A percentile compares a stretch with the other conserved stretches of the same genome.
Evolutionary conservation across 2,797 vertebrate species (phyloP).

Genomic region (Lycodopsis pacificus): DNA sequence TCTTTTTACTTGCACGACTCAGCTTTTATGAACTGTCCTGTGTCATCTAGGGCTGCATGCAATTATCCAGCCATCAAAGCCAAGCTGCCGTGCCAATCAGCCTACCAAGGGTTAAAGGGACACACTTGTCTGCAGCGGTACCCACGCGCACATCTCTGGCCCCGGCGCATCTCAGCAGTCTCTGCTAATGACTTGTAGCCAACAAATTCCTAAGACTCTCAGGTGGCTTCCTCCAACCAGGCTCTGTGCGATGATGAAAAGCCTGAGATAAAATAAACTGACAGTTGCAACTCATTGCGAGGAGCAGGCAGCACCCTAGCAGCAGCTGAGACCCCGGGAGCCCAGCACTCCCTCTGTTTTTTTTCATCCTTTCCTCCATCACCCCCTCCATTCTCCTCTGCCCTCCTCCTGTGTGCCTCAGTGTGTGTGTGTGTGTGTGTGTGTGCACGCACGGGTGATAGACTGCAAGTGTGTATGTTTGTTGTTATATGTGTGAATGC

Average conservation of each 20-base stretch:
- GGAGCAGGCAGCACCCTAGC: constrained; percentile 92
- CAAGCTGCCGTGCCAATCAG: constrained; percentile 68
- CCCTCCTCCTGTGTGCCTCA: constrained; percentile 70
- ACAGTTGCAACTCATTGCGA: constrained; percentile 98
- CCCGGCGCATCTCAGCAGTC: constrained; percentile 80
- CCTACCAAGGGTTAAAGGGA: constrained; percentile 80
- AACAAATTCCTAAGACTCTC: constrained; percentile 95
- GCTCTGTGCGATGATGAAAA: constrained; percentile 98
- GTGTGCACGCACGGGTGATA: constrained; percentile 45
- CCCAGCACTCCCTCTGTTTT: constrained; percentile 75
- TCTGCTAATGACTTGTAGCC: constrained; percentile 98
- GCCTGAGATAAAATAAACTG: constrained; percentile 99
- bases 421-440: constrained; percentile 32
- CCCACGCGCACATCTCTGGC: constrained; percentile 86
- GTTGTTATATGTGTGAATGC: constrained; percentile 38
- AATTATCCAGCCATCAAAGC: constrained; percentile 77
- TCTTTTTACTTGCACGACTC: constrained; percentile 47
- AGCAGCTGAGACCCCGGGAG: constrained; percentile 96
- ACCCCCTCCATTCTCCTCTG: constrained; percentile 84
- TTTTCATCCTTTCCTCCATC: constrained; percentile 75
- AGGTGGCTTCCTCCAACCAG: constrained; percentile 95
- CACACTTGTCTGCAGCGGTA: constrained; percentile 84
- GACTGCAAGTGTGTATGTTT: constrained; percentile 49
- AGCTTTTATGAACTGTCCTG: constrained; percentile 53
- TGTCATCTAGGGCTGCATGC: constrained; percentile 69